Evolutionary conservation across 2,888 invertebrate species (phyloP), one percentile per base, ranked within the genome.

Genomic region (Eulithis testata): DNA sequence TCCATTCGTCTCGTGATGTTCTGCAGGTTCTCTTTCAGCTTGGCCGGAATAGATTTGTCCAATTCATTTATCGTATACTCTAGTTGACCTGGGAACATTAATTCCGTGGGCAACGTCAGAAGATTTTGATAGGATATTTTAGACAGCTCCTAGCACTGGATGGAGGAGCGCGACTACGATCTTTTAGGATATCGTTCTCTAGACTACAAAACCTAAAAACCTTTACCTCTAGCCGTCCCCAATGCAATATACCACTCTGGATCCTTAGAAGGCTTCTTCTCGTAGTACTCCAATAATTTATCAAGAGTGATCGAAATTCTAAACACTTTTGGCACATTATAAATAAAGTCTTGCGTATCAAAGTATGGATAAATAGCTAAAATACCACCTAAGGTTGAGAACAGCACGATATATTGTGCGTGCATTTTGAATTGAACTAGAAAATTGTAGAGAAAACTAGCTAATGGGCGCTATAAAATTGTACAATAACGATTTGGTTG

Each of bases 331-430:
- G 93, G 92, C n/a, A 93, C 83, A 79, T 93, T 93, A 64, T 93
- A 93, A 47, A 93, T 92, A 68, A 92, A 92, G 66, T 92, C 93
- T 73, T 93, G 92, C 1, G 93, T 93, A 68, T 93, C 93, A 65
- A 92, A 93, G 67, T 91, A 93, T 2, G 93, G 92, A 70, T 93
- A 93, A 63, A 92, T 91, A 44, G 84, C 82, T n/a, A 72, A 67
- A 62, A 73, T 75, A 36, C 75, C 68, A 4, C 79, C 66, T 11
- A 84, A 57, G 45, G 74, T 69, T 11, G 75, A 72, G 53, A 89
- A 75, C 71, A 86, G 76, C 61, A 77, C 85, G 77, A 86, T 79
- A 69, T 81, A 79, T 76, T 81, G 83, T 69, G 76, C 71, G 77
- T 72, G 82, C 92, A 92, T 92, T 81, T 86, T 88, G 80, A 60